Conservation (phyloP, 2,113 vertebrate genomes). For the Hyperopisus bebe region DNA sequence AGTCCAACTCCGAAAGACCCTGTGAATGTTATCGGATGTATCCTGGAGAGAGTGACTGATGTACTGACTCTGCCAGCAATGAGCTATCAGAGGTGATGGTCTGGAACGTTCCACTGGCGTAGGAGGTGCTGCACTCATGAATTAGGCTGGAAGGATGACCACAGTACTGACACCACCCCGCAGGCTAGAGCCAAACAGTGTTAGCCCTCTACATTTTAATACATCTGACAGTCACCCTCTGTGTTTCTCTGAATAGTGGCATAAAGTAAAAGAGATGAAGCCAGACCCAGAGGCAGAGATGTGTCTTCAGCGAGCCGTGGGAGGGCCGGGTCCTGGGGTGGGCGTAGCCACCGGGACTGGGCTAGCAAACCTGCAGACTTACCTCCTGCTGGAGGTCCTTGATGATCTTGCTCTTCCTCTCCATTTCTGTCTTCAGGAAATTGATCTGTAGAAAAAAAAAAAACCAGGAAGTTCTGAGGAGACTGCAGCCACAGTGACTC, state of each 20-base stretch:
- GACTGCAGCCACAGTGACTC: not conserved
- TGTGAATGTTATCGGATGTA: not conserved
- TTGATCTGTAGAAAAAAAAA: conserved; percentile 74
- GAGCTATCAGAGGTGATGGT: not conserved
- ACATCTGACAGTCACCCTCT: not conserved
- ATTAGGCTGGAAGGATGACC: not conserved
- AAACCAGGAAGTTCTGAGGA: not conserved
- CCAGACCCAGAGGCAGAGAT: not conserved
- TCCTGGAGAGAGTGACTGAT: not conserved
- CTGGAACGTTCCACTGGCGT: not conserved
- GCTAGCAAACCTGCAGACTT: conserved; percentile 28
- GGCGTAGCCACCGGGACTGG: not conserved
- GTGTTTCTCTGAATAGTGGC: not conserved
- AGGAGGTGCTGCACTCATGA: not conserved
- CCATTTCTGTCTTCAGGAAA: conserved; percentile 94
- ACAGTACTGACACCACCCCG: not conserved
- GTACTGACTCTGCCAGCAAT: not conserved
- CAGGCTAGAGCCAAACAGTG: not conserved
- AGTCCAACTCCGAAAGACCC: not conserved
- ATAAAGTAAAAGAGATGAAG: not conserved
- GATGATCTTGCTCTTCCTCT: conserved; percentile 94
- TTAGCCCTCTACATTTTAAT: not conserved
- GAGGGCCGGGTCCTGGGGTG: not conserved
- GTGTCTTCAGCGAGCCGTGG: not conserved
- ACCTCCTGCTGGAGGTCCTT: conserved; percentile 97